Conservation (phyloP, 2,113 vertebrate genomes). For the Diglossa brunneiventris region DNA sequence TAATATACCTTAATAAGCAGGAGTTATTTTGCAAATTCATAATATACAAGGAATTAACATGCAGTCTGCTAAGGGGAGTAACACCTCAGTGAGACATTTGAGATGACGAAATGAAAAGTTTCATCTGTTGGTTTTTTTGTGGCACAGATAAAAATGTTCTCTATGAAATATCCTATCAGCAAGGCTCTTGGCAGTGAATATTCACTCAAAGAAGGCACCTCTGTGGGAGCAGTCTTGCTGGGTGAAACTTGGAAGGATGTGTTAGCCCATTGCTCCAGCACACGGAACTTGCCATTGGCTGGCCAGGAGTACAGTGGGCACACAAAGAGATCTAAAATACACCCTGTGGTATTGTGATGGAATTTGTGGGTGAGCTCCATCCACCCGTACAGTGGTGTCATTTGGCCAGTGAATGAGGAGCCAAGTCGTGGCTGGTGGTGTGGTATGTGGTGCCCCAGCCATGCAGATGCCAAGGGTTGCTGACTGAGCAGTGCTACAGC, state of each 20-base stretch:
- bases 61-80: neutral
- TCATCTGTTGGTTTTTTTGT: neutral
- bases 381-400: neutral
- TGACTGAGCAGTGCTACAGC: neutral
- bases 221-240: neutral
- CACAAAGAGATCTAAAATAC: neutral
- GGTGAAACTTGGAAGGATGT: neutral
- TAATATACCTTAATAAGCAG: neutral
- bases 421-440: neutral
- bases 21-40: neutral
- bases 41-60: neutral
- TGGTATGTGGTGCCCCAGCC: rapidly evolving
- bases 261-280: neutral
- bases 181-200: neutral
- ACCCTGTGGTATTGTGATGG: neutral
- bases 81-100: neutral
- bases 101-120: neutral
- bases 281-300: neutral
- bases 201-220: neutral
- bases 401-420: neutral
- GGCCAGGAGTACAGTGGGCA: neutral
- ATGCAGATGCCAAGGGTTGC: neutral
- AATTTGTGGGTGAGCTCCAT: neutral
- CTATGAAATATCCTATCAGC: neutral
- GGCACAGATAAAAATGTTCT: neutral